A percentile compares a stretch with the other conserved stretches of the same genome.
These are phyloP conservation scores for Ranitomeya variabilis DNA, from an alignment of 2,113 vertebrate genomes.

Conservation along the genomic window DNA sequence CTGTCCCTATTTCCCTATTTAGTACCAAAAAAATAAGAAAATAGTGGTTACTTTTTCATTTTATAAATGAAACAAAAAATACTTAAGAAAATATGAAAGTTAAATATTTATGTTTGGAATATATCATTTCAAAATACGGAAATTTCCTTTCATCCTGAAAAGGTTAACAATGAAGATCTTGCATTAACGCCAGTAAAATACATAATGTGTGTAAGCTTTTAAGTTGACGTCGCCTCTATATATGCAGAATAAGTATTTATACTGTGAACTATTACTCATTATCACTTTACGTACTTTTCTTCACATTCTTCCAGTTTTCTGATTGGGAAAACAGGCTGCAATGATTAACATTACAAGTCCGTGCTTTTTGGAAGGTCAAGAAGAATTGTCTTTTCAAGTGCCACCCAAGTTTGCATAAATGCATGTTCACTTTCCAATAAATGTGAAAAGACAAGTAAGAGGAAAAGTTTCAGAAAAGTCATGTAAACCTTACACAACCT, in stretches of 20 bases:
- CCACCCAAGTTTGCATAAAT: background rate
- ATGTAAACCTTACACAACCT: background rate
- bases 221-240: background rate
- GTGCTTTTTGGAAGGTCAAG: background rate
- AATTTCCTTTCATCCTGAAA: too few relatives aligned
- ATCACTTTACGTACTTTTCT: background rate
- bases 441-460: slow-evolving; percentile 5
- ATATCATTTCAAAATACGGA: too few relatives aligned
- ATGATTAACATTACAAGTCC: background rate
- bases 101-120: too few relatives aligned
- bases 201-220: background rate
- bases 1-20: too few relatives aligned
- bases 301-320: background rate
- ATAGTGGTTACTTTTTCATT: too few relatives aligned
- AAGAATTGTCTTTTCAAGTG: background rate
- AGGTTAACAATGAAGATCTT: background rate
- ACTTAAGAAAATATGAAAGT: too few relatives aligned
- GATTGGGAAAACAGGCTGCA: background rate
- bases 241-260: too few relatives aligned
- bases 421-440: slow-evolving; percentile 2
- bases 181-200: background rate
- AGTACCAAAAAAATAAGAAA: too few relatives aligned
- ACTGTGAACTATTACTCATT: background rate
- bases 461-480: background rate
- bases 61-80: too few relatives aligned